phyloP scores from a whole-genome alignment of 2,113 vertebrate species.

The Nematolebias whitei region DNA sequence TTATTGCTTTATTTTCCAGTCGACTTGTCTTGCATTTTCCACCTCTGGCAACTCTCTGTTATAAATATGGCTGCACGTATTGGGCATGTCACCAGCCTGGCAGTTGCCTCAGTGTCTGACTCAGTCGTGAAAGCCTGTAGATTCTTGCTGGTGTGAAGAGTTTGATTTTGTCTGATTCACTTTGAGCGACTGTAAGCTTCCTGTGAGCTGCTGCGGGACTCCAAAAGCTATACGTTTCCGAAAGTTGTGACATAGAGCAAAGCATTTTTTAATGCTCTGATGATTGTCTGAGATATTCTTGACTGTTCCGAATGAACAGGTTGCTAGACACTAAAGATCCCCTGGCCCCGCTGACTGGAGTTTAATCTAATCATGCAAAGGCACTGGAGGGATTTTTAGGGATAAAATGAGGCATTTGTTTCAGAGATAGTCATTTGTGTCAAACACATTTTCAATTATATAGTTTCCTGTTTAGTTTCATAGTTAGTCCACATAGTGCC shows the following conservation, averaged over 20 bases:
- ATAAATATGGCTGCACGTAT: constrained; percentile 38
- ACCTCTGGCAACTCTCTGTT: constrained; percentile 33
- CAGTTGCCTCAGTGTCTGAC: constrained; percentile 8
- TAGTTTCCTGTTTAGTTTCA: neutral
- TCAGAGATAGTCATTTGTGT: constrained; percentile 1
- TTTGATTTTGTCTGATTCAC: constrained; percentile 25
- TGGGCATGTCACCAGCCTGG: constrained; percentile 23
- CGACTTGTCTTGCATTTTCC: constrained; percentile 19
- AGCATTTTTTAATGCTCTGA: constrained; percentile 16
- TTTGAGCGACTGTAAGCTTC: constrained; percentile 12
- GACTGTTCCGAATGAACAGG: constrained; percentile 1
- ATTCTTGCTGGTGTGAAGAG: constrained; percentile 18
- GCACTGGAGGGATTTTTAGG: neutral
- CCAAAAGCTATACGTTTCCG: constrained; percentile 2
- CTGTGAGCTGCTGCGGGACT: neutral
- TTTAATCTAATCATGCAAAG: neutral
- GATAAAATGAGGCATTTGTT: neutral
- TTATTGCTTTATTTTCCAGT: constrained; percentile 46
- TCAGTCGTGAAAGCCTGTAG: constrained; percentile 7
- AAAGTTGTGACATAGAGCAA: constrained; percentile 28
- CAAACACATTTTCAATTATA: neutral
- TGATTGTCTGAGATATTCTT: constrained; percentile 33
- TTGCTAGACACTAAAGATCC: constrained; percentile 31
- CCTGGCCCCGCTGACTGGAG: neutral
- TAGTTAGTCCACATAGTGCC: too few relatives aligned